Evolutionary conservation across 2,113 vertebrate genomes (phyloP).

Genomic region (Tringa solitaria): DNA sequence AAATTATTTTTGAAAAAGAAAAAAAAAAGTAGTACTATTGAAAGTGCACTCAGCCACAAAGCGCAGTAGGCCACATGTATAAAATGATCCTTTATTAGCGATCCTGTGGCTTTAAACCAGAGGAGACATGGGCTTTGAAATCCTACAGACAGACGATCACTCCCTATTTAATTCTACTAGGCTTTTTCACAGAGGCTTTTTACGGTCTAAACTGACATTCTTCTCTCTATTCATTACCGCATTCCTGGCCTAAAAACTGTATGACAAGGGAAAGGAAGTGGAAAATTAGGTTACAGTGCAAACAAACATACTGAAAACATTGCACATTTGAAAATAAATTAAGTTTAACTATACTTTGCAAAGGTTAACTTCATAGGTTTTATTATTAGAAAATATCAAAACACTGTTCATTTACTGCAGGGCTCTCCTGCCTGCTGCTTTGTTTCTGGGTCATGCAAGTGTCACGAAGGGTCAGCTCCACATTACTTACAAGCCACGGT

Average conservation of each 20-base stretch:
- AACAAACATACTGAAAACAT: conserved; percentile 59
- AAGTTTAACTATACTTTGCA: conserved; percentile 49
- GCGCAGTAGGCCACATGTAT: not conserved
- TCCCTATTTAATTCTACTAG: conserved; percentile 52
- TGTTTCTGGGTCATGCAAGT: conserved; percentile 61
- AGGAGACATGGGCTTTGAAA: conserved; percentile 52
- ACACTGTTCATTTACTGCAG: conserved; percentile 51
- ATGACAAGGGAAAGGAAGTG: conserved; percentile 65
- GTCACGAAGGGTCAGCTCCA: conserved; percentile 40
- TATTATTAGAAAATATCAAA: conserved; percentile 64
- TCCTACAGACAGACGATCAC: conserved; percentile 7
- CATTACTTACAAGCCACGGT: conserved; percentile 59
- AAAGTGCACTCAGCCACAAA: not conserved
- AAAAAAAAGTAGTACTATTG: not conserved
- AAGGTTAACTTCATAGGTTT: conserved; percentile 65
- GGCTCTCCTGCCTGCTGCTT: conserved; percentile 48
- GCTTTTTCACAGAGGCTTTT: conserved; percentile 45
- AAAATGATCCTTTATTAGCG: not conserved
- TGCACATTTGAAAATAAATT: conserved; percentile 57
- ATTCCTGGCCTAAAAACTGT: conserved; percentile 59
- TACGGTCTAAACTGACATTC: conserved; percentile 61
- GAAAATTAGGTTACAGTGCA: conserved; percentile 62
- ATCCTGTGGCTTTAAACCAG: conserved; percentile 55
- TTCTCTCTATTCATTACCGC: conserved; percentile 55
- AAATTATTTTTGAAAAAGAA: too few species aligned